Conservation (phyloP, 2,888 invertebrate species). For the Chrysolina haemoptera region DNA sequence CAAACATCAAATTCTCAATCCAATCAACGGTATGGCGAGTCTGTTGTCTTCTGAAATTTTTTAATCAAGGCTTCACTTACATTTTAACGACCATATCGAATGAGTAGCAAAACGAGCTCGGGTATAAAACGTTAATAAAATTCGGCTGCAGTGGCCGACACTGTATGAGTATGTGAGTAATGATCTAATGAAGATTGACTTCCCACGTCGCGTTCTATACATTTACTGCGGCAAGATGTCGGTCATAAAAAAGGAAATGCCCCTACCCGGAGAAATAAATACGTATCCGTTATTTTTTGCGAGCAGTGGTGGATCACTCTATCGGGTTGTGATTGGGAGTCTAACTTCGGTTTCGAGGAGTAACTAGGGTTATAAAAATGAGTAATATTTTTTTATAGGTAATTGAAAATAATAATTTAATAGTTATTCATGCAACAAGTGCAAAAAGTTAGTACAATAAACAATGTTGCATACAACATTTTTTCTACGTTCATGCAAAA, state of each 20-base stretch:
- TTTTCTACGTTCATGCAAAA: no score
- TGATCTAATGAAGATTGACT: constrained; percentile 44
- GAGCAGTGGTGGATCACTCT: neutral
- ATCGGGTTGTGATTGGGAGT: neutral
- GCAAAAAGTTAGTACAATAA: no score
- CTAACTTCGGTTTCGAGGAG: neutral
- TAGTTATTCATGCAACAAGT: no score
- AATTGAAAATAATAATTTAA: no score
- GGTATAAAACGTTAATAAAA: constrained; percentile 37
- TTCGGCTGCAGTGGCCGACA: constrained; percentile 29
- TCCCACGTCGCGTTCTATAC: constrained; percentile 31
- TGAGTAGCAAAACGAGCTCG: constrained; percentile 32
- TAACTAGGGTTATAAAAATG: neutral
- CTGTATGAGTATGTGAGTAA: constrained; percentile 42
- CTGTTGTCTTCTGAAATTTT: constrained; percentile 21
- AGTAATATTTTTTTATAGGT: neutral
- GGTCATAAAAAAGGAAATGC: constrained; percentile 29
- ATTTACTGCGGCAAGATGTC: constrained; percentile 15
- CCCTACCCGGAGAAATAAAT: constrained; percentile 30
- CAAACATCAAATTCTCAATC: neutral
- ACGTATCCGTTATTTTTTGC: constrained; percentile 1
- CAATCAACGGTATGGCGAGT: neutral
- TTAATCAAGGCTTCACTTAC: constrained; percentile 36
- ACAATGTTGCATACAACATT: no score
- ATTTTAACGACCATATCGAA: constrained; percentile 42